Evolutionary conservation across 2,888 invertebrate species (phyloP), one percentile per base, ranked within the genome.

Genomic region (Sinodicranocentrus sp.): DNA sequence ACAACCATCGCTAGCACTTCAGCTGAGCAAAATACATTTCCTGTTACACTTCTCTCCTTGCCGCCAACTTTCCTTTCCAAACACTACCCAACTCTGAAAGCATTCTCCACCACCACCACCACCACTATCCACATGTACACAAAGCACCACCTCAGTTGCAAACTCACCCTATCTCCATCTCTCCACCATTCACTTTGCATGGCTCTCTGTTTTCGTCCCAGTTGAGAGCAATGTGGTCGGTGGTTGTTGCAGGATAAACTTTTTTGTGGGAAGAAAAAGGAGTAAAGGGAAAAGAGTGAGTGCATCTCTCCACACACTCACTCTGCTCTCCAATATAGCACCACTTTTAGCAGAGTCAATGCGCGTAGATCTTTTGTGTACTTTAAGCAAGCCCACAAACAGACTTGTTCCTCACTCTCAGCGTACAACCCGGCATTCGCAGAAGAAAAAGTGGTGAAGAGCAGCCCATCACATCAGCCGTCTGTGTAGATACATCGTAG

Each of bases 231-330:
- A 21, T 28, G 52, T 43, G 43, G 43, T 39, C 15, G 71, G 71
- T 71, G 71, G 71, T 71, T 71, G 71, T 8, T 70, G 54, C 52
- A 71, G 52, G 15, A 71, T 70, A 43, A 67, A 63, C n/a, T 63
- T 33, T 33, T 33, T 33, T 33, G 68, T 68, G 52, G 39, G 39
- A 48, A 26, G 21, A 54, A 54, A 63, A 63, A 63, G 28, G 65
- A 65, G 65, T 65, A 21, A 65, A 65, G 39, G 43, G 43, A 65
- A 65, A 65, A 65, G n/a, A n/a, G 19, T 26, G 25, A 57, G 57
- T 57, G 57, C 57, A 57, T 57, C 10, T 43, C 48, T 5, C 33
- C 10, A 33, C 33, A 33, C 33, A 33, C 33, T 33, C 33, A 33
- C 33, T 33, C 33, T 33, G 5, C 10, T 33, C 33, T 33, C 10